Evolutionary conservation across 2,797 vertebrate species (phyloP).

Genomic region (Decapterus maruadsi): DNA sequence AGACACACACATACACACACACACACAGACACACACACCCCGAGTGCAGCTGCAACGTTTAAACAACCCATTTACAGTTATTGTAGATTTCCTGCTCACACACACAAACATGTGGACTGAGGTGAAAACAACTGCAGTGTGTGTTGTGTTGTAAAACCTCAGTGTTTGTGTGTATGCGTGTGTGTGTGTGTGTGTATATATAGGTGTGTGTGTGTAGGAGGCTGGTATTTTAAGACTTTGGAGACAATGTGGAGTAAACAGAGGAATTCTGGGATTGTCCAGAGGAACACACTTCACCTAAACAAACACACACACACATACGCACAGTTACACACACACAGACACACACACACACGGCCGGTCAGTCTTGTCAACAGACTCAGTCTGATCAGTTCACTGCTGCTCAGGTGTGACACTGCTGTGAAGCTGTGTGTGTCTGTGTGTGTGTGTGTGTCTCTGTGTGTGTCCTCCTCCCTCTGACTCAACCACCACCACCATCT

Average conservation of each 20-base stretch:
- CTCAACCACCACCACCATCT: too few species aligned
- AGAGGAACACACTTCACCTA: constrained; percentile 41
- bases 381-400: constrained; percentile 20
- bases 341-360: not conserved
- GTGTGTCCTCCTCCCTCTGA: too few species aligned
- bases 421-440: not conserved
- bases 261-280: constrained; percentile 65
- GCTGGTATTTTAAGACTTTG: constrained; percentile 63
- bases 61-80: not conserved
- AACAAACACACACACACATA: constrained; percentile 7
- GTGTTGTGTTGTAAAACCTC: not conserved
- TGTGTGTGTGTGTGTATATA: too few species aligned
- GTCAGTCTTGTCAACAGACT: constrained; percentile 23
- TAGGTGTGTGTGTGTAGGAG: not conserved
- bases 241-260: constrained; percentile 68
- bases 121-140: too few species aligned
- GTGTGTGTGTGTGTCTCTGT: not conserved
- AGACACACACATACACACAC: too few species aligned
- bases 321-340: constrained; percentile 8
- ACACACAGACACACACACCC: not conserved
- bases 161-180: not conserved
- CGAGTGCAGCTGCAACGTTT: not conserved
- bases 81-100: not conserved
- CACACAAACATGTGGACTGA: not conserved
- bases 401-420: constrained; percentile 41